A percentile compares a stretch with the other conserved stretches of the same genome.
Evolutionary conservation across 2,888 invertebrate genomes (phyloP).

Genomic region (Neoaliturus tenellus): DNA sequence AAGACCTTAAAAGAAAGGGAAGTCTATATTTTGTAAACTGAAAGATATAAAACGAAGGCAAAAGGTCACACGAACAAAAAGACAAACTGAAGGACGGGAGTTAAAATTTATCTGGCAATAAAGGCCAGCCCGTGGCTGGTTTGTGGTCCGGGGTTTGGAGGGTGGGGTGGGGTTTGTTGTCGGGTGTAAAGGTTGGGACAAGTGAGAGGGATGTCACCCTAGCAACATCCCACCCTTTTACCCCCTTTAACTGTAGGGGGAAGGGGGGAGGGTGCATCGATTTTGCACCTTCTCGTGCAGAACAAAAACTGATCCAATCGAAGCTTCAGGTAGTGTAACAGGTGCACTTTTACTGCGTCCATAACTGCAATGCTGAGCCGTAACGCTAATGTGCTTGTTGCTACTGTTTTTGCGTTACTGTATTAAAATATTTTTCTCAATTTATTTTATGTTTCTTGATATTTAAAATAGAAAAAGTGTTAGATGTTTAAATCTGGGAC

Average conservation of each 20-base stretch:
- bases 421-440: too few species aligned
- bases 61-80: not conserved
- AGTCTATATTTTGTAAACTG: too few species aligned
- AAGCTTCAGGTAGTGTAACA: not conserved
- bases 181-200: not conserved
- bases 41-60: too few species aligned
- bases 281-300: not conserved
- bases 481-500: too few species aligned
- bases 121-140: not conserved
- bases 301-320: not conserved
- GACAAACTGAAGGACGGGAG: not conserved
- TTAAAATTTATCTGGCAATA: not conserved
- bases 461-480: too few species aligned
- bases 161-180: not conserved
- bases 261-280: not conserved
- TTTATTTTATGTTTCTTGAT: too few species aligned
- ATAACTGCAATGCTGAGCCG: too few species aligned
- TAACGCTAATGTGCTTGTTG: too few species aligned
- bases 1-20: too few species aligned
- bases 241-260: not conserved
- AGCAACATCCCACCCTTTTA: constrained; percentile 11
- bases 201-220: constrained; percentile 18
- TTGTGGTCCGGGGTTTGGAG: not conserved
- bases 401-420: too few species aligned
- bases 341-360: not conserved